These are phyloP conservation scores for Petrophora chlorosata DNA, from an alignment of 2,888 invertebrate species.

Conservation along the genomic window DNA sequence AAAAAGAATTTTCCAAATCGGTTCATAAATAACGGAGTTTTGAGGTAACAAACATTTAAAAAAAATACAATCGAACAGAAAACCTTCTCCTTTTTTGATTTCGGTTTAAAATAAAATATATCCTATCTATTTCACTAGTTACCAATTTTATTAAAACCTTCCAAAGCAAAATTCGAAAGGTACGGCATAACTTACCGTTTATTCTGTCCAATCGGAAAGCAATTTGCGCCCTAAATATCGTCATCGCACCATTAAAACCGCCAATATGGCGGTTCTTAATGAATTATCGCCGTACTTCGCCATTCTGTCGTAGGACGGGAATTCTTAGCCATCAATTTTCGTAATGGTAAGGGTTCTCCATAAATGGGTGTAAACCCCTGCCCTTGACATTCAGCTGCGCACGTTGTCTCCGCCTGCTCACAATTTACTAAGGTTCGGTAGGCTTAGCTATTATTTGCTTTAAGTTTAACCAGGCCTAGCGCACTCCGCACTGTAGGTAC, in stretches of 20 bases:
- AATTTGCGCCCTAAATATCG: constrained; percentile 46
- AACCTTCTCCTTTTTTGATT: too few species aligned
- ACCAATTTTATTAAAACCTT: too few species aligned
- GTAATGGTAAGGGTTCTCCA: constrained; percentile 19
- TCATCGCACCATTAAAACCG: constrained; percentile 41
- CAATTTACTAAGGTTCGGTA: neutral
- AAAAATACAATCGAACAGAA: too few species aligned
- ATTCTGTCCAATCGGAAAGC: constrained; percentile 31
- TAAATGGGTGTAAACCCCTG: constrained; percentile 30
- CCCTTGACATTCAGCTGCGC: constrained; percentile 32
- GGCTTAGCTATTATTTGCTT: too few species aligned
- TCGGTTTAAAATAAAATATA: too few species aligned
- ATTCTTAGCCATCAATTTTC: constrained; percentile 31
- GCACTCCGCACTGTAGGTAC: too few species aligned
- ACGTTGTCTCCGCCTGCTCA: constrained; percentile 13
- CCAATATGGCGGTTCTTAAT: constrained; percentile 35
- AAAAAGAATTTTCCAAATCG: too few species aligned
- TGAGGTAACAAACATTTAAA: too few species aligned
- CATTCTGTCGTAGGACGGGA: constrained; percentile 27
- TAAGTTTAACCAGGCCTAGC: too few species aligned
- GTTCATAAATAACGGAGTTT: too few species aligned
- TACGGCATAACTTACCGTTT: constrained; percentile 17
- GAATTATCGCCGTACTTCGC: constrained; percentile 33
- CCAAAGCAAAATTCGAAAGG: constrained; percentile 2
- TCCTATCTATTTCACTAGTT: too few species aligned